phyloP scores from a whole-genome alignment of 2,888 invertebrate genomes.

The Harmothoe impar region DNA sequence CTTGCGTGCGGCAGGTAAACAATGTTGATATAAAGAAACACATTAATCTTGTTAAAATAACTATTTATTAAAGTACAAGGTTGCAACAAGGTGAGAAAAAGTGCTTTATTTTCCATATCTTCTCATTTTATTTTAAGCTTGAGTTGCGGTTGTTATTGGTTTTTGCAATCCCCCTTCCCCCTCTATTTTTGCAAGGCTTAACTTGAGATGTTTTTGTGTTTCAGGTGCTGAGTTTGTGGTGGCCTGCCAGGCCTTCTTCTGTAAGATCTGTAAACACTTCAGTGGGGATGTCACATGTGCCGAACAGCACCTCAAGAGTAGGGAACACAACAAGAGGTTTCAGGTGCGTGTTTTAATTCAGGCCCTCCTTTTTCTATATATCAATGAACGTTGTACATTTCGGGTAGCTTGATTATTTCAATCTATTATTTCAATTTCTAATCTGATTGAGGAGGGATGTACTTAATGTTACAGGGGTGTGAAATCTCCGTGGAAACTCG shows the following conservation, averaged over 20 bases:
- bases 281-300: constrained; percentile 78
- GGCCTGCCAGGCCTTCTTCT: constrained; percentile 78
- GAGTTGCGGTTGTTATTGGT: background rate
- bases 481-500: too few species aligned
- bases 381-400: too few species aligned
- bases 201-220: background rate
- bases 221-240: constrained; percentile 80
- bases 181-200: background rate
- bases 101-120: background rate
- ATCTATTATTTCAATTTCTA: too few species aligned
- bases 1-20: too few species aligned
- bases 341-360: constrained; percentile 72
- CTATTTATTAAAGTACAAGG: too few species aligned
- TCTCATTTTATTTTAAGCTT: background rate
- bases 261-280: constrained; percentile 78
- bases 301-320: constrained; percentile 77
- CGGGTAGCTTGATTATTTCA: too few species aligned
- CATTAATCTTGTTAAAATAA: too few species aligned
- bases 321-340: constrained; percentile 77
- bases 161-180: background rate
- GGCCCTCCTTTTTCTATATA: too few species aligned
- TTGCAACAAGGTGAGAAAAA: too few species aligned
- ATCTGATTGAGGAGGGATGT: too few species aligned
- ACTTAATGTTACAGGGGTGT: too few species aligned
- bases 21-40: too few species aligned